phyloP scores from a whole-genome alignment of 2,113 vertebrate genomes.

The Caretta caretta region DNA sequence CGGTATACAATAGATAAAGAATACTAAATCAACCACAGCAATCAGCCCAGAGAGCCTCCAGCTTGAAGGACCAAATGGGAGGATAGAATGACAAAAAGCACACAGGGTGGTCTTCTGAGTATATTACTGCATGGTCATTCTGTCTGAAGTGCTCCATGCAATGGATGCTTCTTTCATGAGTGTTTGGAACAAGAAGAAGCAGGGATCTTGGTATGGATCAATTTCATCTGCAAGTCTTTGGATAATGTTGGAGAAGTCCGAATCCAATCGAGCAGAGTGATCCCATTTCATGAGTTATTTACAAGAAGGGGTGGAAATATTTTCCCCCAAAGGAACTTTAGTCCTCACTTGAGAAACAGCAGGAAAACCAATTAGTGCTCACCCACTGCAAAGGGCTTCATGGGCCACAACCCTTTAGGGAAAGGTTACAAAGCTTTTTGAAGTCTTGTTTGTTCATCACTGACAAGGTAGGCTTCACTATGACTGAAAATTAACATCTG shows the following conservation, averaged over 20 bases:
- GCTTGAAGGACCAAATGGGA: accelerated
- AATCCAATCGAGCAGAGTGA: not conserved
- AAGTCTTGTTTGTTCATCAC: not conserved
- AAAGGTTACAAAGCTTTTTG: not conserved
- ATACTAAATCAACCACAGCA: not conserved
- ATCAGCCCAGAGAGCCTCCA: not conserved
- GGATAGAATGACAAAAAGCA: not conserved
- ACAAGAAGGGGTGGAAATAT: not conserved
- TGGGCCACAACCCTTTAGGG: not conserved
- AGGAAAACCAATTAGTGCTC: not conserved
- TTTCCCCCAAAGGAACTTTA: constrained; percentile 45
- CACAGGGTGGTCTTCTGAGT: too few relatives aligned
- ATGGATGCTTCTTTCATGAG: not conserved
- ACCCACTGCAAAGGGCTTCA: constrained; percentile 48
- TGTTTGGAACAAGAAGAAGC: not conserved
- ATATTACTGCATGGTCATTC: not conserved
- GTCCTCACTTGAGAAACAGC: constrained; percentile 61
- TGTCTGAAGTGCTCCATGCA: not conserved
- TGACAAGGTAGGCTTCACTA: not conserved
- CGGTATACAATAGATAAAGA: not conserved
- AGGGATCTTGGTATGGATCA: not conserved
- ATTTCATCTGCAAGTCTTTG: not conserved
- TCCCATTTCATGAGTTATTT: not conserved
- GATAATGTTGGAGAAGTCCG: not conserved
- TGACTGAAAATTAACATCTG: not conserved